Base-by-base conservation (phyloP, 1,140 invertebrate genomes). In the Tetranychus cinnabarinus region DNA sequence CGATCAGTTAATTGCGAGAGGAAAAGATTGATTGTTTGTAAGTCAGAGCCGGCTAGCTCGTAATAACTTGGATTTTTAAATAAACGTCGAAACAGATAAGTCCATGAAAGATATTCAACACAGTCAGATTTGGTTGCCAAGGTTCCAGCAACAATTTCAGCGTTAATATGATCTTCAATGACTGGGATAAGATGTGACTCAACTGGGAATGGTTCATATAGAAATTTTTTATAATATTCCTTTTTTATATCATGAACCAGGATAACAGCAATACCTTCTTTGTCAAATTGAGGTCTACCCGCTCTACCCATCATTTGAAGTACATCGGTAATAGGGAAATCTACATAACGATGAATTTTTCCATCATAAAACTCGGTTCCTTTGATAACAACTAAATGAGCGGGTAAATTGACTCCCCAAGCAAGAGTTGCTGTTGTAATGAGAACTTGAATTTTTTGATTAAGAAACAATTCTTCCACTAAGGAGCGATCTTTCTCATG, bases 271-370 rank as follows among this genome's bases (percentile, higher is more conserved):
- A 95, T 85, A 2, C 91, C 95, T 62, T 86, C 83, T 67, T 86
- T 84, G 72, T 98, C 96, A 71, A 85, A 98, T 76, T 93, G 84
- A 2, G 95, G 96, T 62, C 96, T 77, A 6, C 95, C 95, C 62
- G 95, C 95, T 63, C 95, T 77, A 3, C 95, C 95, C 83, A 97
- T 97, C 96, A 99, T 98, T 76, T 98, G 95, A 35, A 99, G 76
- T 1, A 98, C 79, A 71, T 79, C 77, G 1, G 95, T 99, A 56
- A 99, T 96, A 1, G 96, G 96, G 84, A 98, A 98, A 68, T 99
- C 95, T 2, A 97, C 88, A 73, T 99, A 99, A 68, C 35, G 23
- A 36, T 56, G 55, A 8, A 81, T 81, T 71, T 97, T 97, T 8
- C 91, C 93, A 74, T 99, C 95, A 72, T 84, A 99, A 74, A 93